Base-by-base conservation (phyloP, 2,888 invertebrate species). In the Nezara viridula region DNA sequence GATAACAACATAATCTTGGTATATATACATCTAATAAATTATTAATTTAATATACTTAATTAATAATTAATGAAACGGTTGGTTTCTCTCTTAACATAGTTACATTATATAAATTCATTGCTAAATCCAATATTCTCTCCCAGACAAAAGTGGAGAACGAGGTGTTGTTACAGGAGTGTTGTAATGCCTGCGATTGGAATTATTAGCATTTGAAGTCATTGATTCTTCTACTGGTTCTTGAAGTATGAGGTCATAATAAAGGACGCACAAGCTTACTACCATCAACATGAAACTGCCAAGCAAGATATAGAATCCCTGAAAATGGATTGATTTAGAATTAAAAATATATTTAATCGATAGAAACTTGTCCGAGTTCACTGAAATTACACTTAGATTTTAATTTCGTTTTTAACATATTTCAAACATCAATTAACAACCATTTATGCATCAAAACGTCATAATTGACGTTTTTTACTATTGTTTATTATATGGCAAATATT, bases 231-330 rank as follows among this genome's bases (percentile, higher is more conserved):
- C 44, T 44, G 81, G 81, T n/a, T 81, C 81, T 81, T 44, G 81
- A 44, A 81, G 81, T 81, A 81, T 24, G 40, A 81, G 81, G 44
- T 81, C 81, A 81, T 81, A 81, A 44, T 44, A 81, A 40, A 81
- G 81, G n/a, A 81, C 44, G n/a, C 81, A 81, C 6, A 81, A 44
- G 44, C 81, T 81, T 44, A 81, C 44, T 44, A 81, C 44, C 81
- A 81, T 81, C 12, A 81, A 5, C 19, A 81, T 44, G 14, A 81
- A 81, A 81, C 81, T 81, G 9, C 81, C 81, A 44, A 81, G 21
- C 44, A 81, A 37, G 81, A 81, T 81, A n/a, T 81, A 81, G 44
- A 81, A 81, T 12, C 44, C 81, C 81, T 81, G 81, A 44, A 81
- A 81, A 40, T 24, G 14, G n/a, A 44, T 44, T n/a, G 7, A 24